Conservation (phyloP, 2,113 vertebrate species). For the Tamias sibiricus region DNA sequence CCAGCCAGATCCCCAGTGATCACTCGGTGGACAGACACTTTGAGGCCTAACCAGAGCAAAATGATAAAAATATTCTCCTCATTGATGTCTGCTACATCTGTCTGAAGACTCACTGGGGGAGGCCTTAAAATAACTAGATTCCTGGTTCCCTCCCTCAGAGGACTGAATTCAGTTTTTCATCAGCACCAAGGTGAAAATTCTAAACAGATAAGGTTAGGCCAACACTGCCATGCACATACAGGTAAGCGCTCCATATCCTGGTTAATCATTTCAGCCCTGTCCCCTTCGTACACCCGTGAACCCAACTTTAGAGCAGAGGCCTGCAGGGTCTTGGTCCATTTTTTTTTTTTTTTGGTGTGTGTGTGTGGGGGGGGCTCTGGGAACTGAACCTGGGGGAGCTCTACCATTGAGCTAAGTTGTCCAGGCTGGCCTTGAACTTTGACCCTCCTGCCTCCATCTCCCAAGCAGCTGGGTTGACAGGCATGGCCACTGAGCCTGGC, state of each 20-base stretch:
- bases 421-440: neutral
- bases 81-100: neutral
- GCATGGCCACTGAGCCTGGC: too few species aligned
- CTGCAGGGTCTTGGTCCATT: neutral
- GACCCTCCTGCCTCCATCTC: too few species aligned
- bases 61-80: neutral
- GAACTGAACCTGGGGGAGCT: neutral
- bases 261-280: too few species aligned
- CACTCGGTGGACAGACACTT: too few species aligned
- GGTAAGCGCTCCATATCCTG: too few species aligned
- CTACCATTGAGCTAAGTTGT: neutral
- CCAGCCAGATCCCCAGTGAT: too few species aligned
- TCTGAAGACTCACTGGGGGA: neutral
- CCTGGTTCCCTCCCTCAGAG: too few species aligned
- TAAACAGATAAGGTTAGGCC: neutral
- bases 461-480: neutral
- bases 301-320: neutral
- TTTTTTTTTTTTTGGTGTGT: too few species aligned
- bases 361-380: neutral
- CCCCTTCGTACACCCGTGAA: too few species aligned
- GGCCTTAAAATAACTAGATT: too few species aligned
- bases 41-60: neutral
- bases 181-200: neutral
- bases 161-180: neutral
- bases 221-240: rapidly evolving